Evolutionary conservation across 2,113 vertebrate species (phyloP).

Genomic region (Centropus bengalensis): DNA sequence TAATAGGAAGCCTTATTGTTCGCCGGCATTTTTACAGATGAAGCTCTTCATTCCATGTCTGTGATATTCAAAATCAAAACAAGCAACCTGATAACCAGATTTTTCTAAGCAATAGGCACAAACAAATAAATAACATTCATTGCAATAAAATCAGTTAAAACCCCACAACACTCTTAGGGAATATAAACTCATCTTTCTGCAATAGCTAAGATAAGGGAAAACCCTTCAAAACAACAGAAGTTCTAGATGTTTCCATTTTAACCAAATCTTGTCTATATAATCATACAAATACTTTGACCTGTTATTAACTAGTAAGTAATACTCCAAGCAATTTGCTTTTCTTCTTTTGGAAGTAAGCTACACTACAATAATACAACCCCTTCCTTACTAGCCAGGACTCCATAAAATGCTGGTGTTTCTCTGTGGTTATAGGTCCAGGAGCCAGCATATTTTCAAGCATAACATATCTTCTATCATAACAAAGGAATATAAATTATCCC

Average conservation of each 20-base stretch:
- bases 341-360: not conserved
- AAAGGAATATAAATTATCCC: not conserved
- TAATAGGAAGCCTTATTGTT: not conserved
- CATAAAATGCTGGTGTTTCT: not conserved
- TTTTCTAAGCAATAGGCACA: not conserved
- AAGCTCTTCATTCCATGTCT: not conserved
- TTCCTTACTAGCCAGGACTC: not conserved
- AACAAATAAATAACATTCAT: not conserved
- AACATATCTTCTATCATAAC: not conserved
- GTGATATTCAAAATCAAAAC: not conserved
- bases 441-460: not conserved
- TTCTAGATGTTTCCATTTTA: not conserved
- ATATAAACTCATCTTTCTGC: not conserved
- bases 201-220: not conserved
- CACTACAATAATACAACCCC: not conserved
- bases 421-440: not conserved
- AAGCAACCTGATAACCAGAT: not conserved
- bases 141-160: not conserved
- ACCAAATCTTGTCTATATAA: not conserved
- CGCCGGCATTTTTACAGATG: not conserved
- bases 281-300: not conserved
- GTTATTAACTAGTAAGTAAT: not conserved
- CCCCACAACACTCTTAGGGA: accelerated
- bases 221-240: not conserved
- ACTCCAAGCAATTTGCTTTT: not conserved